Conservation (phyloP, 1,140 invertebrate genomes). For the Papilio helenus region DNA sequence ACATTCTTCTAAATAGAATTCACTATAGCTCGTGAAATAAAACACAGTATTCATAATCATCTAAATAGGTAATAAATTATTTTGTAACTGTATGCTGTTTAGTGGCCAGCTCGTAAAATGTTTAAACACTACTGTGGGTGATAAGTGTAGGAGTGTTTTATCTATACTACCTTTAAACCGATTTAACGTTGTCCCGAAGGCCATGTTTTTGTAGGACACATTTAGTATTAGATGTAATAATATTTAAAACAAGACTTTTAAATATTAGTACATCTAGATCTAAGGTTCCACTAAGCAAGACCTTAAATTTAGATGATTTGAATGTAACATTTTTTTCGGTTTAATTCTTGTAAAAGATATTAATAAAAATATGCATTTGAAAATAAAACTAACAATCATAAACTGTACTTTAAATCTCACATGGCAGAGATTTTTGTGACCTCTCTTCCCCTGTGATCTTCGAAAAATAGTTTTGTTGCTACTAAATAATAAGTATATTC, state of each 20-base stretch:
- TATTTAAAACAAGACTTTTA: too few species aligned
- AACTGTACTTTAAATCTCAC: too few species aligned
- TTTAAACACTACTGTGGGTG: background rate
- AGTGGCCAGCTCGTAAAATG: background rate
- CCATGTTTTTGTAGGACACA: background rate
- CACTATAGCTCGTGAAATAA: background rate
- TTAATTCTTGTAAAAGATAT: too few species aligned
- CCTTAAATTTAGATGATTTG: too few species aligned
- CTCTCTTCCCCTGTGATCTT: too few species aligned
- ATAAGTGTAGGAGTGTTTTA: background rate
- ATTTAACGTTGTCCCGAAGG: background rate
- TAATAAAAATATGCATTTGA: too few species aligned
- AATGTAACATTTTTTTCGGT: too few species aligned
- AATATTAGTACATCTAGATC: too few species aligned
- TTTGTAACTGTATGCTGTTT: background rate
- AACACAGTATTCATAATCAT: background rate
- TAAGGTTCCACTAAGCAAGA: too few species aligned
- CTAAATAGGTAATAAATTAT: background rate
- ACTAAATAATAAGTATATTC: background rate
- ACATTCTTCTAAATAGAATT: background rate
- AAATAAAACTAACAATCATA: too few species aligned
- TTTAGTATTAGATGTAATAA: background rate
- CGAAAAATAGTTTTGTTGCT: too few species aligned
- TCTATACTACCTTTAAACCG: background rate
- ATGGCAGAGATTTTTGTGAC: too few species aligned